Evolutionary conservation across 2,888 invertebrate species (phyloP).

Genomic region (Xestia rhomboidea): DNA sequence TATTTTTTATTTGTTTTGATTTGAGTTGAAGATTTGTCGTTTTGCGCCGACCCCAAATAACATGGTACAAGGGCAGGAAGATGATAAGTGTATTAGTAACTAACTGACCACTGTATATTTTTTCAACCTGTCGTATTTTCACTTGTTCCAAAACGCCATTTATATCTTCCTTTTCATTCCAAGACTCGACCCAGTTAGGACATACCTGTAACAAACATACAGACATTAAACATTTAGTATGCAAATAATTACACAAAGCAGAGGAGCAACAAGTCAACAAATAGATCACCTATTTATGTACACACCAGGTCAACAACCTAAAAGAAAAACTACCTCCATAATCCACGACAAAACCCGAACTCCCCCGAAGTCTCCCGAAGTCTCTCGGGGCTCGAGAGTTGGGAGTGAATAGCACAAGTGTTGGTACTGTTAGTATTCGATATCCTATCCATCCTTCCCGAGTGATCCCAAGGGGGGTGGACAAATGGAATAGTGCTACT

Average conservation of each 20-base stretch:
- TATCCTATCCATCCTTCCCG: slow-evolving; percentile 51
- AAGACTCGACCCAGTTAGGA: neutral
- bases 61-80: no score
- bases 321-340: slow-evolving; percentile 1
- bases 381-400: slow-evolving; percentile 16
- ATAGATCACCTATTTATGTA: slow-evolving; percentile 7
- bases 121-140: neutral
- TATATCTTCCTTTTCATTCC: slow-evolving; percentile 36
- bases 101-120: neutral
- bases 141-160: neutral
- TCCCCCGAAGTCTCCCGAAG: slow-evolving; percentile 9
- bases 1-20: no score
- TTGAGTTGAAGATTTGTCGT: no score
- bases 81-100: no score
- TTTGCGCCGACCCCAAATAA: no score
- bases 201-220: slow-evolving; percentile 58
- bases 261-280: neutral
- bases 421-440: slow-evolving; percentile 39
- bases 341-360: slow-evolving; percentile 6
- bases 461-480: slow-evolving; percentile 56
- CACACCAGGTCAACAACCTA: slow-evolving; percentile 14
- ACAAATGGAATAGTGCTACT: slow-evolving; percentile 63
- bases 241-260: neutral
- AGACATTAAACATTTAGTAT: no score
- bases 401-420: slow-evolving; percentile 31